A percentile compares a stretch with the other conserved stretches of the same genome.
Evolutionary conservation across 2,113 vertebrate species (phyloP).

Genomic region (Rhinoptilus africanus): DNA sequence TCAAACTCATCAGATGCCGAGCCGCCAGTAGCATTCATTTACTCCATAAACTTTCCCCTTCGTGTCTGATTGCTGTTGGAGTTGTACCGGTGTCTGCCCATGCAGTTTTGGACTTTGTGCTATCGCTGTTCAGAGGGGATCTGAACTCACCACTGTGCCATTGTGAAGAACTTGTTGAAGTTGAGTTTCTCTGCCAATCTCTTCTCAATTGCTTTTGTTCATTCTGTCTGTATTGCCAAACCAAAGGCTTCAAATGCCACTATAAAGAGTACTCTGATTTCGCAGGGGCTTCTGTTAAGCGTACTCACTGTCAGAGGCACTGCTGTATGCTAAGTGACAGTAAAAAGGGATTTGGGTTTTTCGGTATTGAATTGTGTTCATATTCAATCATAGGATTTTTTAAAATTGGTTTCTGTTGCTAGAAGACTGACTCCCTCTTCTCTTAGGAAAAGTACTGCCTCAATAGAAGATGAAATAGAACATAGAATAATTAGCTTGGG

Average conservation of each 20-base stretch:
- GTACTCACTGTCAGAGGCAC: neutral
- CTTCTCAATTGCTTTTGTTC: constrained; percentile 8
- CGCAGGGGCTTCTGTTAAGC: constrained; percentile 15
- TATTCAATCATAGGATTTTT: neutral
- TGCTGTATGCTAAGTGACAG: neutral
- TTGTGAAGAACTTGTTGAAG: neutral
- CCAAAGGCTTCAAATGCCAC: neutral
- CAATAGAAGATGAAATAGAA: neutral
- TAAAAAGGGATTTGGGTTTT: neutral
- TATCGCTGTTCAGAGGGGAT: neutral
- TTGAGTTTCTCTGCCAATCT: neutral
- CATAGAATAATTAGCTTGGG: neutral
- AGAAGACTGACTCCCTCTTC: neutral
- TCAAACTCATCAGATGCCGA: neutral
- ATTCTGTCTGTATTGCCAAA: neutral
- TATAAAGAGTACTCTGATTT: neutral
- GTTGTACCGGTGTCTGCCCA: neutral
- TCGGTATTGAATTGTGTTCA: neutral
- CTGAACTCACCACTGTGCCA: constrained; percentile 23
- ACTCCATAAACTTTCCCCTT: neutral
- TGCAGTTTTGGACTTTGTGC: constrained; percentile 19
- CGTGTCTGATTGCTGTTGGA: neutral
- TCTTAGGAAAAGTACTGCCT: neutral
- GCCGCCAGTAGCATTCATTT: neutral
- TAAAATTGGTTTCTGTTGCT: neutral